Conservation (phyloP, 2,113 vertebrate species). For the Elgaria multicarinata region DNA sequence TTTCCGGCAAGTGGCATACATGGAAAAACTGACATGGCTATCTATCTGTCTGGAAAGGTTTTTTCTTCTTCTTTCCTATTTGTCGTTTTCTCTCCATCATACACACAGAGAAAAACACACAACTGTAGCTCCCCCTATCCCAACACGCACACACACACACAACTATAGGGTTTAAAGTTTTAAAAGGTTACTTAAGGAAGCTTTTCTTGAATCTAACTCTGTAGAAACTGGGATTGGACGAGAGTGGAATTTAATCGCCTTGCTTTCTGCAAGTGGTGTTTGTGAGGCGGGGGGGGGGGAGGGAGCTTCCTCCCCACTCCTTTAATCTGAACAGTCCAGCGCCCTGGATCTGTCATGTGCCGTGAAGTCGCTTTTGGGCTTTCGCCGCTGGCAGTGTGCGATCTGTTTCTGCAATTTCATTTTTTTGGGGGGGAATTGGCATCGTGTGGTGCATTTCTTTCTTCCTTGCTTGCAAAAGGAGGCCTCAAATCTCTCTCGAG, state of each 20-base stretch:
- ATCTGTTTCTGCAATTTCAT: background rate
- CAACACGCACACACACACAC: background rate
- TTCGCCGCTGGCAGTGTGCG: background rate
- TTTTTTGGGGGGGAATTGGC: too few species aligned
- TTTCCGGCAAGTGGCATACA: background rate
- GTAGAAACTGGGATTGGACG: accelerated
- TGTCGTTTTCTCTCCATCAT: background rate
- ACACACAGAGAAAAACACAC: too few species aligned
- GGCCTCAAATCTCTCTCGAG: background rate
- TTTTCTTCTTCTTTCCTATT: background rate
- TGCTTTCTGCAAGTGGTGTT: background rate
- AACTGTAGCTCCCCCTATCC: too few species aligned
- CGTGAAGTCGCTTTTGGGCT: accelerated
- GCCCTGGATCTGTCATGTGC: background rate
- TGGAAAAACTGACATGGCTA: background rate
- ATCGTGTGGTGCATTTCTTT: background rate
- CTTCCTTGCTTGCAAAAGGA: background rate
- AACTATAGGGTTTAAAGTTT: background rate
- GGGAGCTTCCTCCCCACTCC: background rate
- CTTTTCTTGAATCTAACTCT: background rate
- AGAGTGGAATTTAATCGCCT: background rate
- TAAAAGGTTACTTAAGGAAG: slow-evolving; percentile 3
- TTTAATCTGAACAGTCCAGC: background rate
- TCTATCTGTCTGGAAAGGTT: background rate
- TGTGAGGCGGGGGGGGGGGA: too few species aligned